Percentiles rank a stretch among this genome's conserved stretches.
Conservation (phyloP, 64 coral and sea anemone species). For the Trachythela sp. region DNA sequence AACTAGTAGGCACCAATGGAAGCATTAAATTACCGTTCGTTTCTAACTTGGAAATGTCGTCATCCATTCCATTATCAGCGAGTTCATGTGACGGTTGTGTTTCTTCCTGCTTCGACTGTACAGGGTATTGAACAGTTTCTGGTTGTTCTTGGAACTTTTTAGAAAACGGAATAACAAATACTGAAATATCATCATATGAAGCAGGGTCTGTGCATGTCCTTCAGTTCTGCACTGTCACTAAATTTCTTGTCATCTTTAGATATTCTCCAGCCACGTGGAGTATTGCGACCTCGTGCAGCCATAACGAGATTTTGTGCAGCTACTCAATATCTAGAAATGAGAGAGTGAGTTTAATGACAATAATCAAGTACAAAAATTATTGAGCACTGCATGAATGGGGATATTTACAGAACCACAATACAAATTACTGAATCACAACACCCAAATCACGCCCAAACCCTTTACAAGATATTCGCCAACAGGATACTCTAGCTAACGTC, state of each 20-base stretch:
- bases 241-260: conserved; percentile 51
- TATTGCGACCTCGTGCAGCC: conserved; percentile 68
- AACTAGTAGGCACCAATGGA: too few relatives aligned
- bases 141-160: conserved; percentile 1
- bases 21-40: not conserved
- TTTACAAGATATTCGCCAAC: too few relatives aligned
- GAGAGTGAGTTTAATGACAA: too few relatives aligned
- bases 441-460: too few relatives aligned
- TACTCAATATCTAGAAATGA: conserved; percentile 60
- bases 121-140: not conserved
- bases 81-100: not conserved
- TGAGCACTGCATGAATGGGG: too few relatives aligned
- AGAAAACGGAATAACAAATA: conserved; percentile 81
- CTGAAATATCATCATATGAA: conserved; percentile 93
- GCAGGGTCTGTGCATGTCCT: conserved; percentile 24
- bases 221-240: not conserved
- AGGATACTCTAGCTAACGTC: too few relatives aligned
- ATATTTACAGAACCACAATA: too few relatives aligned
- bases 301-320: conserved; percentile 78
- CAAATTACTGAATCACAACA: too few relatives aligned
- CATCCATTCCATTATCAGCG: not conserved
- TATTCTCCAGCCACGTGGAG: conserved; percentile 84
- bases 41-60: not conserved
- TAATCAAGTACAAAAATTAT: too few relatives aligned
- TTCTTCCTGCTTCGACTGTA: not conserved